Percentiles rank a stretch among this genome's conserved stretches.
Conservation (phyloP, 2,888 invertebrate genomes). For the Celastrina argiolus region DNA sequence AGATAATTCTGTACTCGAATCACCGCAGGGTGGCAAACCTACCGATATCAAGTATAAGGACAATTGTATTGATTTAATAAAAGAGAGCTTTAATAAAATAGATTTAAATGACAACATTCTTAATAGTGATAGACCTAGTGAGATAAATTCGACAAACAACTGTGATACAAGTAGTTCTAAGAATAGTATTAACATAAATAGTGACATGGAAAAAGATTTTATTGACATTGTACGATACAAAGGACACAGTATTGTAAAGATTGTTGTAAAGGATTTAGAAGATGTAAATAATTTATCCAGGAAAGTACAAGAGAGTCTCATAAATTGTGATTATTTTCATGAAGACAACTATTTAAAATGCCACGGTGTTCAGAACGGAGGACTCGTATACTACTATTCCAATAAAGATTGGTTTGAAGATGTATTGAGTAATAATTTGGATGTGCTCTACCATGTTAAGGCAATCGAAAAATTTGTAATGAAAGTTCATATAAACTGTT, state of each 20-base stretch:
- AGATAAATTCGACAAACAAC: neutral
- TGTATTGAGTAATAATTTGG: constrained; percentile 31
- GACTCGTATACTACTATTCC: constrained; percentile 50
- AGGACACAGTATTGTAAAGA: constrained; percentile 12
- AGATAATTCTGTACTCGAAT: neutral
- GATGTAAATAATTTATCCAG: neutral
- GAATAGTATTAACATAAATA: neutral
- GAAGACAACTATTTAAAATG: constrained; percentile 47
- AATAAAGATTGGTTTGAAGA: constrained; percentile 42
- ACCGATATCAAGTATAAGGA: neutral
- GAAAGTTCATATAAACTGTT: constrained; percentile 41
- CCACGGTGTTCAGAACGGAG: constrained; percentile 48
- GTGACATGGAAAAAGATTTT: neutral
- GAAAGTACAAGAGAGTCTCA: constrained; percentile 37
- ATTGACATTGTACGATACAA: constrained; percentile 13
- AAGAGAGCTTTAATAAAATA: neutral
- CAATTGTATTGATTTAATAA: neutral
- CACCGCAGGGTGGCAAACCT: neutral
- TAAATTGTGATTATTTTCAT: constrained; percentile 30
- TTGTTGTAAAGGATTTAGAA: neutral
- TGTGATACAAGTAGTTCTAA: neutral
- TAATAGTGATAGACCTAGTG: neutral
- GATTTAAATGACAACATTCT: neutral
- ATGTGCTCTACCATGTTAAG: constrained; percentile 27
- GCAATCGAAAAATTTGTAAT: constrained; percentile 35